Percentiles rank a stretch among this genome's conserved stretches.
Conservation (phyloP, 2,888 invertebrate species). For the Fragum fragum region DNA sequence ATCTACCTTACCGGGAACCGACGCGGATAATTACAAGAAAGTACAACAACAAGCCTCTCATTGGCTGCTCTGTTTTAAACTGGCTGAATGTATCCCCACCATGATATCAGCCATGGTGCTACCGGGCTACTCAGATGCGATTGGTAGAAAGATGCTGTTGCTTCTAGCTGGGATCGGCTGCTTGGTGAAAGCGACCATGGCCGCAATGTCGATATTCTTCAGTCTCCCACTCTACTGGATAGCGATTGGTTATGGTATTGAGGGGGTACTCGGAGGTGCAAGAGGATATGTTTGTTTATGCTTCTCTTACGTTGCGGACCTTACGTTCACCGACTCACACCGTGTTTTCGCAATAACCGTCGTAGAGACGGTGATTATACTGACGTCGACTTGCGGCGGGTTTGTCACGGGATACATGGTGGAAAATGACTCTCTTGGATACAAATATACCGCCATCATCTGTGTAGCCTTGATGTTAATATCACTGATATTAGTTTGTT, state of each 20-base stretch:
- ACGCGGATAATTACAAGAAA: background rate
- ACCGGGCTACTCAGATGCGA: constrained; percentile 52
- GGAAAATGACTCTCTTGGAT: constrained; percentile 42
- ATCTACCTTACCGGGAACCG: background rate
- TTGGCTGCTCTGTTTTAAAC: constrained; percentile 40
- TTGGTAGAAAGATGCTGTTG: constrained; percentile 54
- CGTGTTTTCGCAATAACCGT: constrained; percentile 47
- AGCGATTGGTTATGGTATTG: constrained; percentile 22
- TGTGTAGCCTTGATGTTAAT: constrained; percentile 24
- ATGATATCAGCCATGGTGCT: constrained; percentile 38
- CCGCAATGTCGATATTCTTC: constrained; percentile 28
- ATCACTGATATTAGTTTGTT: constrained; percentile 22
- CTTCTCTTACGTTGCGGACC: constrained; percentile 57
- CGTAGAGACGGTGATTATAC: constrained; percentile 30
- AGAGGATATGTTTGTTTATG: constrained; percentile 23
- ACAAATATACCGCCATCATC: constrained; percentile 37
- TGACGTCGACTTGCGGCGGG: constrained; percentile 33
- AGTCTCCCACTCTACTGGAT: constrained; percentile 30
- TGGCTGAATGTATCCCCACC: constrained; percentile 36
- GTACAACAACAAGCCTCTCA: constrained; percentile 37
- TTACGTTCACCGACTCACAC: constrained; percentile 25
- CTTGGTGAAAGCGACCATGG: background rate
- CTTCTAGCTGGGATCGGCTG: constrained; percentile 45
- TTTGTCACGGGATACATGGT: constrained; percentile 48
- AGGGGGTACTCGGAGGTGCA: constrained; percentile 38